Conservation (phyloP, 53 echinoderm and acorn worm genomes). For the Holothuria leucospilota region DNA sequence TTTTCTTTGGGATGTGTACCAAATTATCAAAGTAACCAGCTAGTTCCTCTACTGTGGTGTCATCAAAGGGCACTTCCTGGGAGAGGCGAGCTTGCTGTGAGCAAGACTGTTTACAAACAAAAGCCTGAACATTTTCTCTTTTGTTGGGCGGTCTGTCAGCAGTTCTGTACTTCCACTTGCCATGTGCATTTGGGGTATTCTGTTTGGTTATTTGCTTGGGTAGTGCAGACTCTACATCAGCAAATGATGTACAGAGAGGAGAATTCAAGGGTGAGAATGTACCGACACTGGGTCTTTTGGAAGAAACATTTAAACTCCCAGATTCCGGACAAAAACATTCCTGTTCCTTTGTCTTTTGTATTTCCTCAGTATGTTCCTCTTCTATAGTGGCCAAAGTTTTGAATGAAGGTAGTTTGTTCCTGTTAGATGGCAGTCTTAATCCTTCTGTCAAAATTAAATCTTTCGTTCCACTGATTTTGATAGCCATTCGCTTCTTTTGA, state of each 20-base stretch:
- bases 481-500: conserved; percentile 44
- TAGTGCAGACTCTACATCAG: no score
- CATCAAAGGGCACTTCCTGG: conserved; percentile 79
- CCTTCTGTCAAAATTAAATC: conserved; percentile 44
- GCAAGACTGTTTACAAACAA: conserved; percentile 64
- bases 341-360: neutral
- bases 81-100: conserved; percentile 90
- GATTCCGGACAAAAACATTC: conserved; percentile 23
- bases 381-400: conserved; percentile 88
- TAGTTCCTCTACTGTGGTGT: conserved; percentile 92
- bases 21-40: conserved; percentile 98
- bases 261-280: neutral
- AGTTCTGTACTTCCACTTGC: conserved; percentile 26
- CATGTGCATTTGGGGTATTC: no score
- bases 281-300: neutral
- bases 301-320: conserved; percentile 3
- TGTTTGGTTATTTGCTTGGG: no score
- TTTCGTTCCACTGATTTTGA: conserved; percentile 15
- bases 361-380: conserved; percentile 73
- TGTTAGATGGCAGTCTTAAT: conserved; percentile 28
- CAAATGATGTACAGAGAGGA: no score
- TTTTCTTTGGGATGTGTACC: conserved; percentile 95
- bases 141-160: conserved; percentile 6
- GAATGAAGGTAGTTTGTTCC: conserved; percentile 68
- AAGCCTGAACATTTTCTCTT: neutral